Percentiles rank a stretch among this genome's conserved stretches.
phyloP scores from a whole-genome alignment of 2,888 invertebrate species.

The Falcaria lacertinaria region DNA sequence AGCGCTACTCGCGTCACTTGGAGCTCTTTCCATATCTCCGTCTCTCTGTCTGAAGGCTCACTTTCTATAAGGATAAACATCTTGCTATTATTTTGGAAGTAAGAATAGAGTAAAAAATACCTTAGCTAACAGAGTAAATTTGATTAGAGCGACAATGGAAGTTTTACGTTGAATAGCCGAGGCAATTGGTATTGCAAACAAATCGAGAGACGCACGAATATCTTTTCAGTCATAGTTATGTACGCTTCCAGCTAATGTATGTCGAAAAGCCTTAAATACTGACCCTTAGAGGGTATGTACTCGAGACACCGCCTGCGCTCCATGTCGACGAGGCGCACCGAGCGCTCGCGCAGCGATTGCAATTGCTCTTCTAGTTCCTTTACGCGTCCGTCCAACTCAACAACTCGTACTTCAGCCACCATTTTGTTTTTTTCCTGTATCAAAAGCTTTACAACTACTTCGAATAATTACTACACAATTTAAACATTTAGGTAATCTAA shows the following conservation, averaged over 20 bases:
- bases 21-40: conserved; percentile 72
- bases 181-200: neutral
- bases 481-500: neutral
- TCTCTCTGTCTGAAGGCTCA: conserved; percentile 67
- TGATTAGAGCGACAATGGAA: no score
- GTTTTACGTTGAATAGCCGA: no score
- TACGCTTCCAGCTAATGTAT: no score
- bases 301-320: conserved; percentile 55
- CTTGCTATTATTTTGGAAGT: no score
- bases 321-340: conserved; percentile 49
- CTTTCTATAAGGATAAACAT: conserved; percentile 37
- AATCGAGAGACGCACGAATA: no score
- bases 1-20: conserved; percentile 53
- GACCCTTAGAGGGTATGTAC: conserved; percentile 60
- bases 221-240: no score
- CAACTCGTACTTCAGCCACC: conserved; percentile 29
- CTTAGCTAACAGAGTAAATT: no score
- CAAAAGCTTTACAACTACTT: conserved; percentile 5
- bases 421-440: conserved; percentile 45
- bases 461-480: neutral
- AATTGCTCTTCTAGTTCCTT: conserved; percentile 49
- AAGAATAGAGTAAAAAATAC: no score
- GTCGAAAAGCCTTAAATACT: neutral
- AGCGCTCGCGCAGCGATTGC: conserved; percentile 43
- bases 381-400: conserved; percentile 42